phyloP scores from a whole-genome alignment of 2,888 invertebrate genomes.

The Diarsia brunnea region DNA sequence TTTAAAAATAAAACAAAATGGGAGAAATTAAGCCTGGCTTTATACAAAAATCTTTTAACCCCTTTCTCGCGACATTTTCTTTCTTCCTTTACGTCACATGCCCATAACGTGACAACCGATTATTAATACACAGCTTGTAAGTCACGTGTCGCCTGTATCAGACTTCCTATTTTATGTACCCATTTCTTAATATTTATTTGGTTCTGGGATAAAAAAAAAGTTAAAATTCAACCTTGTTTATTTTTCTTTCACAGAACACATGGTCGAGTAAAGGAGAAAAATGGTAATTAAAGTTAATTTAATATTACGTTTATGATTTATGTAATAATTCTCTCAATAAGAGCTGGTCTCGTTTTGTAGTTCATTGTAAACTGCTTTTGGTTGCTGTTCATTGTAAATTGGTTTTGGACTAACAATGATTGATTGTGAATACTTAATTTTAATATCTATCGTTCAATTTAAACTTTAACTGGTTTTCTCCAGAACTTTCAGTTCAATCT shows the following conservation, averaged over 20 bases:
- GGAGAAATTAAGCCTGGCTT: too few relatives aligned
- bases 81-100: background rate
- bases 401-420: conserved; percentile 34
- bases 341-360: conserved; percentile 42
- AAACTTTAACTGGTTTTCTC: background rate
- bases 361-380: conserved; percentile 25
- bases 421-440: conserved; percentile 19
- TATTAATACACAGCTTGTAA: background rate
- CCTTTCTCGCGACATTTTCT: background rate
- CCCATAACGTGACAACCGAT: background rate
- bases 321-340: conserved; percentile 25
- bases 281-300: conserved; percentile 39
- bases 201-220: background rate
- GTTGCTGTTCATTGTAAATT: too few relatives aligned
- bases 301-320: conserved; percentile 31
- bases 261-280: conserved; percentile 84
- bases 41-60: too few relatives aligned
- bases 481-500: conserved; percentile 19
- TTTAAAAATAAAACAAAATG: too few relatives aligned
- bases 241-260: conserved; percentile 83
- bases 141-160: background rate
- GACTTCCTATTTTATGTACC: background rate
- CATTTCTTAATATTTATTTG: background rate
- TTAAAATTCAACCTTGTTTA: background rate
- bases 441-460: conserved; percentile 10